Base-by-base conservation (phyloP, 2,113 vertebrate species). In the Corythaixoides concolor region DNA sequence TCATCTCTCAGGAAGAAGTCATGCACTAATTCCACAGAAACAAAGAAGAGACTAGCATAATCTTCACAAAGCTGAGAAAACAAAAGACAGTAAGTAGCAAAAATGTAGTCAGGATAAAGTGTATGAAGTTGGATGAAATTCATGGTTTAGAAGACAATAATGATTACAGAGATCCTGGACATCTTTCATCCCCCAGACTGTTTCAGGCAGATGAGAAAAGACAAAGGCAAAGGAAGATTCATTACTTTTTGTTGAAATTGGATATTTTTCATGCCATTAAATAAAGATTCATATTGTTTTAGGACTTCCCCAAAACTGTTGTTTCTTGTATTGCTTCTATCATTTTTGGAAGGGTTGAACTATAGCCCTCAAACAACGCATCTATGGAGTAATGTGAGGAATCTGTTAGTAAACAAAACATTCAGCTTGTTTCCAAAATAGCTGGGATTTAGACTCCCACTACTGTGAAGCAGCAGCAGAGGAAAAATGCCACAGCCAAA, bases 341-440 rank as follows among this genome's bases (percentile, higher is more conserved):
- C 2, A 49, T 53, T 89, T 93, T 83, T 72, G 7, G 16, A 91
- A 83, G 22, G 76, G 19, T 56, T 58, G 33, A 90, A 88, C 60
- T 9, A 7, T 8, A 82, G 41, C 26, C 16, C 39, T 60, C 30
- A 52, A 21, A 81, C 23, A 69, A 49, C 23, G 1, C 62, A 81
- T 32, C 15, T 81, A 5, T 9, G 21, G 33, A 89, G 18, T 11
- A 81, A 82, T 20, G 26, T 32, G 22, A 90, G 22, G 28, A 96
- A 92, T 72, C 45, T 50, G 45, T 56, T 37, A 74, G 59, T 69
- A 73, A 89, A 6, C 27, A 27, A 93, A 53, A 82, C 41, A 95
- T 67, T 84, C 67, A 82, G 47, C 24, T 79, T 75, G 32, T 64
- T 95, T 92, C 78, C 62, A 80, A 88, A 95, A 83, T 72, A 94